Percentiles rank a stretch among this genome's conserved stretches.
Conservation (phyloP, 2,797 vertebrate genomes). For the Lutjanus argentimaculatus region DNA sequence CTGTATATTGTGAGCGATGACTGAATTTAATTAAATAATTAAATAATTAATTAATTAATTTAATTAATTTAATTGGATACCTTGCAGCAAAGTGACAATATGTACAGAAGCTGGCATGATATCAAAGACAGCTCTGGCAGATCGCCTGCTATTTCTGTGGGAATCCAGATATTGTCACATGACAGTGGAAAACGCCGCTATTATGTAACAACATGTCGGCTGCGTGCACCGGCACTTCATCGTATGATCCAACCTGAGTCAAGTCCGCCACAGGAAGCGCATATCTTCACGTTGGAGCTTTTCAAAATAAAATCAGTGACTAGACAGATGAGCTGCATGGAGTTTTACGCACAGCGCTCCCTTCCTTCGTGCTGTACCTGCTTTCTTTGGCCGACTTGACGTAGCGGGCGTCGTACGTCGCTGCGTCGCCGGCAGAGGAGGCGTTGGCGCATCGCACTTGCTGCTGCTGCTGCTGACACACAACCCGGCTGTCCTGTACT, state of each 20-base stretch:
- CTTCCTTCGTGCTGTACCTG: not conserved
- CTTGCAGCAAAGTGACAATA: not conserved
- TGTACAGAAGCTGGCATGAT: not conserved
- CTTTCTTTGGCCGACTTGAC: conserved; percentile 46
- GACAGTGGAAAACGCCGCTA: conserved; percentile 56
- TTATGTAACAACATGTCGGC: conserved; percentile 79
- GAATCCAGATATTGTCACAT: conserved; percentile 71
- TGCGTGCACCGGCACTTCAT: conserved; percentile 53
- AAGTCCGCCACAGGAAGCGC: accelerated
- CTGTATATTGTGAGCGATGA: too few relatives aligned
- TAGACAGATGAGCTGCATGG: accelerated
- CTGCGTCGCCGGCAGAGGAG: conserved; percentile 75
- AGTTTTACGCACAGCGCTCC: accelerated
- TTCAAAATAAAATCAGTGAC: conserved; percentile 64
- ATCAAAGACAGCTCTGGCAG: conserved; percentile 20
- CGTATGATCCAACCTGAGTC: conserved; percentile 64
- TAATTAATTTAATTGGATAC: not conserved
- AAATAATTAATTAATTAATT: too few relatives aligned
- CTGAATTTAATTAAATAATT: too few relatives aligned
- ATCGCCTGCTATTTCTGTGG: conserved; percentile 20
- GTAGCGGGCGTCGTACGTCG: conserved; percentile 45
- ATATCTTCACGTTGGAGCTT: accelerated
- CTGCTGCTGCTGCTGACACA: conserved; percentile 45
- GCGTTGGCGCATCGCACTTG: conserved; percentile 75
- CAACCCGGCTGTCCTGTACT: conserved; percentile 63